These are phyloP conservation scores for Gymnoscopelus microlampas DNA, from an alignment of 2,797 vertebrate genomes.

Conservation along the genomic window DNA sequence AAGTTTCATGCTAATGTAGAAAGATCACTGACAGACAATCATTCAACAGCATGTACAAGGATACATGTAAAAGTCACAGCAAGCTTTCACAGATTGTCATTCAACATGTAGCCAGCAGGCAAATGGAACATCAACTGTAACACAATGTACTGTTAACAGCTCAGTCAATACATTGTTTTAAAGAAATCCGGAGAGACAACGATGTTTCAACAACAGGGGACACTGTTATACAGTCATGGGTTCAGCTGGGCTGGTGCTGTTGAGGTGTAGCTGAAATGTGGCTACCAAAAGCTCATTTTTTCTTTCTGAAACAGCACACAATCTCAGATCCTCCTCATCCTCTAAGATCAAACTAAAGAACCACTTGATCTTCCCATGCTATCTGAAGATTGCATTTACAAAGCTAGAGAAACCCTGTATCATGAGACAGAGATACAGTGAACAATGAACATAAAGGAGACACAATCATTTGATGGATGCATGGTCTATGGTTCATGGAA, in stretches of 20 bases:
- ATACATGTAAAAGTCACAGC: too few relatives aligned
- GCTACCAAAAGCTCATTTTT: conserved; percentile 51
- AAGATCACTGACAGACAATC: too few relatives aligned
- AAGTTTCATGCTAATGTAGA: too few relatives aligned
- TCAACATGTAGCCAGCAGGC: too few relatives aligned
- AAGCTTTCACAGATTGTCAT: too few relatives aligned
- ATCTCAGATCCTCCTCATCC: conserved; percentile 48
- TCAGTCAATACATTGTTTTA: too few relatives aligned
- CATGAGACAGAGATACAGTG: conserved; percentile 31
- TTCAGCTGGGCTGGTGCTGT: conserved; percentile 32
- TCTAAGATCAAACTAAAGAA: conserved; percentile 54
- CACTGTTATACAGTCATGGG: conserved; percentile 26
- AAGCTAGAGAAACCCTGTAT: conserved; percentile 56
- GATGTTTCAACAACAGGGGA: conserved; percentile 18
- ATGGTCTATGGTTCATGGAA: conserved; percentile 28
- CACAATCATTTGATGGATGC: conserved; percentile 44
- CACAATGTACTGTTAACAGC: too few relatives aligned
- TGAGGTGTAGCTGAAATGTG: conserved; percentile 41
- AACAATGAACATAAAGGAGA: conserved; percentile 44
- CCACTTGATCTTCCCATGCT: conserved; percentile 41
- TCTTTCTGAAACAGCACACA: conserved; percentile 31
- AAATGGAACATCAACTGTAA: too few relatives aligned
- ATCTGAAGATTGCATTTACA: conserved; percentile 47
- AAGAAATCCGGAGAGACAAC: not conserved
- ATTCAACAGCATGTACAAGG: too few relatives aligned